phyloP scores from a whole-genome alignment of 2,113 vertebrate species.

The Lepisosteus oculatus region DNA sequence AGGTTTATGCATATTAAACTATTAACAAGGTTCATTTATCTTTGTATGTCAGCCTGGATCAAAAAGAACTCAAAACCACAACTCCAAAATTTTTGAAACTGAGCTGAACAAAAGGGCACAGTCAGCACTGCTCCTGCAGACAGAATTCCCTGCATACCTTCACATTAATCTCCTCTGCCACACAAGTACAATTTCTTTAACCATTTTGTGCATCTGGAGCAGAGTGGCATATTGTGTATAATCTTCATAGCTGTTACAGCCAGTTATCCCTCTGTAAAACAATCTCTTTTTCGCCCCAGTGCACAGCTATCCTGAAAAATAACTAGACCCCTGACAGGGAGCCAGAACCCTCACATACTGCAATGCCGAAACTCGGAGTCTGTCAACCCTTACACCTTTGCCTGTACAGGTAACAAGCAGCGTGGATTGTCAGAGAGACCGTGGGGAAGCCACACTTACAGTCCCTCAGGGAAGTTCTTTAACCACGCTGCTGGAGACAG shows the following conservation, averaged over 20 bases:
- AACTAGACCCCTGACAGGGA: not conserved
- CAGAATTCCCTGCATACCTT: too few relatives aligned
- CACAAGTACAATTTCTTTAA: not conserved
- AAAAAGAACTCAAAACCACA: too few relatives aligned
- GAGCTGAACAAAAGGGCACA: too few relatives aligned
- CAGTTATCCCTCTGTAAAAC: not conserved
- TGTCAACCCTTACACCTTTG: not conserved
- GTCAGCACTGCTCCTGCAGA: too few relatives aligned
- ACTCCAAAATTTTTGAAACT: too few relatives aligned
- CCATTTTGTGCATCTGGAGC: not conserved
- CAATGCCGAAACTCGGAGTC: slow-evolving; percentile 3
- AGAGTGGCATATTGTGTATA: not conserved
- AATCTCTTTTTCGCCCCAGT: not conserved
- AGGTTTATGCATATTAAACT: too few relatives aligned
- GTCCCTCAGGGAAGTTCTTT: not conserved
- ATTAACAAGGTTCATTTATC: too few relatives aligned
- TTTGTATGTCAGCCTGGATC: too few relatives aligned
- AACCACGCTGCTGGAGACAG: not conserved
- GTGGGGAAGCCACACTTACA: not conserved
- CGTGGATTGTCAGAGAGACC: not conserved
- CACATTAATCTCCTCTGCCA: too few relatives aligned
- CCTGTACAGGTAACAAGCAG: not conserved
- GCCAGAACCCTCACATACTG: not conserved
- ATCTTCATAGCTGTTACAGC: not conserved
- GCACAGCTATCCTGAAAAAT: slow-evolving; percentile 3